Conservation (phyloP, 2,888 invertebrate species). For the Ochropleura plecta region DNA sequence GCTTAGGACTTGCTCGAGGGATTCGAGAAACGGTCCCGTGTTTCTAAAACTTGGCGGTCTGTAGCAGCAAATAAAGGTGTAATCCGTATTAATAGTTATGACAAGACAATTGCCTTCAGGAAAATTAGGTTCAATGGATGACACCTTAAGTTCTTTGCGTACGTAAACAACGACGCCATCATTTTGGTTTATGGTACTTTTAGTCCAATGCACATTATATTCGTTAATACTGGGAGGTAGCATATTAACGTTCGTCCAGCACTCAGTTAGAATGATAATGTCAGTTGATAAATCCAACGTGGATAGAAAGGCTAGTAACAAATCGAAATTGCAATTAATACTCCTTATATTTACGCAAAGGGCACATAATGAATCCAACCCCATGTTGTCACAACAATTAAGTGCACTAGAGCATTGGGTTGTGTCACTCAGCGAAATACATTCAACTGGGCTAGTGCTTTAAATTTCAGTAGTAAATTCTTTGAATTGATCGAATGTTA, state of each 20-base stretch:
- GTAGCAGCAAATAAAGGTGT: conserved; percentile 1
- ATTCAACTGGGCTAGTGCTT: not conserved
- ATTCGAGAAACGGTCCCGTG: not conserved
- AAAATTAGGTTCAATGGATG: too few relatives aligned
- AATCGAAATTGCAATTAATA: not conserved
- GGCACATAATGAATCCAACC: not conserved
- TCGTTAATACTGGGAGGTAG: not conserved
- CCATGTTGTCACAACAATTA: not conserved
- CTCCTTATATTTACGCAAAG: not conserved
- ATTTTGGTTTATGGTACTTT: not conserved
- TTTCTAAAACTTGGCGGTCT: conserved; percentile 6
- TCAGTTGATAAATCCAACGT: not conserved
- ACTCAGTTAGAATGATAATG: not conserved
- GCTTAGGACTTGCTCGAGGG: not conserved
- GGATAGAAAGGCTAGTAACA: not conserved
- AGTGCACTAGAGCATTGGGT: not conserved
- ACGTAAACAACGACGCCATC: too few relatives aligned
- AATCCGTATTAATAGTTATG: not conserved
- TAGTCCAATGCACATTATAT: not conserved
- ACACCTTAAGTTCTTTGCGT: too few relatives aligned
- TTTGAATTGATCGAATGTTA: conserved; percentile 1
- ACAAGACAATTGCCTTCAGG: too few relatives aligned
- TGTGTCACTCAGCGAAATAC: not conserved
- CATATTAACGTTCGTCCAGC: not conserved
- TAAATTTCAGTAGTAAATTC: not conserved